A percentile compares a stretch with the other conserved stretches of the same genome.
These are phyloP conservation scores for Micoletzkya japonica DNA, from an alignment of 2,888 invertebrate species.

Conservation along the genomic window DNA sequence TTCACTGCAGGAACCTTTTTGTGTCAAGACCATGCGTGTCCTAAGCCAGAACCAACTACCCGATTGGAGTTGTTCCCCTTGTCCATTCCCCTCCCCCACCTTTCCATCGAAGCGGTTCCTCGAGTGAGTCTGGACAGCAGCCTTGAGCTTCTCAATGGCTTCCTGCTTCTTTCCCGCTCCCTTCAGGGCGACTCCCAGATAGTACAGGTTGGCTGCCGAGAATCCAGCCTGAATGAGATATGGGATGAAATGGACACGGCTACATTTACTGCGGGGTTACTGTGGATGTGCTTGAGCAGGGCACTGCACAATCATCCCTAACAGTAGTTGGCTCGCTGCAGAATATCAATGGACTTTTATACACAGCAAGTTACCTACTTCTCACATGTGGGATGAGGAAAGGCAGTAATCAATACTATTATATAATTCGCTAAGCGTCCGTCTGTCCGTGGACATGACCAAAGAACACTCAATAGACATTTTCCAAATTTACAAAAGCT, in stretches of 20 bases:
- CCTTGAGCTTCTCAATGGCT: slow-evolving; percentile 43
- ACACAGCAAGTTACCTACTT: not conserved
- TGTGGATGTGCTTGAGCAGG: not conserved
- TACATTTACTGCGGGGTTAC: not conserved
- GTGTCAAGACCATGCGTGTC: not conserved
- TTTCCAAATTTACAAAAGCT: not conserved
- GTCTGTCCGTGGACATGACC: no score
- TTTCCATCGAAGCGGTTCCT: slow-evolving; percentile 39
- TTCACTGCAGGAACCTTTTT: not conserved
- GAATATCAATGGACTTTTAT: not conserved
- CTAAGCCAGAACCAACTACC: not conserved
- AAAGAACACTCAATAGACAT: no score
- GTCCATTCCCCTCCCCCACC: slow-evolving; percentile 21
- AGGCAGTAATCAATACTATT: no score
- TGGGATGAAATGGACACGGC: not conserved
- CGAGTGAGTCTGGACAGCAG: slow-evolving; percentile 35
- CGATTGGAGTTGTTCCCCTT: no score
- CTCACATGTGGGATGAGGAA: not conserved
- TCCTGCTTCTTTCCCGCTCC: slow-evolving; percentile 41
- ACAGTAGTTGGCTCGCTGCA: not conserved
- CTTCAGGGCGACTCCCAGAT: slow-evolving; percentile 42
- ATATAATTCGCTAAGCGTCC: no score
- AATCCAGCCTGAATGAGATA: slow-evolving; percentile 40
- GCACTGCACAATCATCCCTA: not conserved
- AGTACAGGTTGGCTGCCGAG: slow-evolving; percentile 47